Evolutionary conservation across 2,888 invertebrate species (phyloP).

Genomic region (Spodoptera picta): DNA sequence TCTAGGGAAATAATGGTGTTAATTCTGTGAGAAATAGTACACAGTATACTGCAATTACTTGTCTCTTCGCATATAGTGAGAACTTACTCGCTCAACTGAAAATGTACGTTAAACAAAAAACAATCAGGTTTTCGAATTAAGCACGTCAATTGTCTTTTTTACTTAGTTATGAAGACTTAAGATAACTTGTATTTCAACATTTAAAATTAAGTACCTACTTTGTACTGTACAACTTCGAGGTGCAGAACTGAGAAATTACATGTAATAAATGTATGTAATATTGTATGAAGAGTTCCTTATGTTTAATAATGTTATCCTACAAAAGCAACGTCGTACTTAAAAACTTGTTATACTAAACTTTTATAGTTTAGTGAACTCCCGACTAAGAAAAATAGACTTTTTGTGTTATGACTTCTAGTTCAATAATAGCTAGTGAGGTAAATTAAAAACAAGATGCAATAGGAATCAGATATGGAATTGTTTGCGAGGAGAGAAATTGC

Average conservation of each 20-base stretch:
- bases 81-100: slow-evolving; percentile 31
- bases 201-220: background rate
- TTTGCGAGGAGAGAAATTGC: slow-evolving; percentile 85
- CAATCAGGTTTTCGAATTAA: slow-evolving; percentile 38
- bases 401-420: slow-evolving; percentile 7
- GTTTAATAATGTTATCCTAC: too few species aligned
- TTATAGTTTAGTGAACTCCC: background rate
- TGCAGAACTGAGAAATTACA: too few species aligned
- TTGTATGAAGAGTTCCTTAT: too few species aligned
- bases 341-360: too few species aligned
- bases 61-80: slow-evolving; percentile 20
- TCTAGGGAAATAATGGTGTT: slow-evolving; percentile 22
- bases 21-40: slow-evolving; percentile 34
- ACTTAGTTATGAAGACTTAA: background rate
- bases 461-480: slow-evolving; percentile 68
- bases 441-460: slow-evolving; percentile 57
- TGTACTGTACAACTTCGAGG: background rate
- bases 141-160: slow-evolving; percentile 29
- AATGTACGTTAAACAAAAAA: slow-evolving; percentile 40
- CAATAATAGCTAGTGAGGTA: slow-evolving; percentile 26
- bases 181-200: background rate
- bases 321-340: too few species aligned
- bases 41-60: slow-evolving; percentile 16
- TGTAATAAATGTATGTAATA: too few species aligned
- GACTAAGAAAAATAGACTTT: too few species aligned